A percentile compares a stretch with the other conserved stretches of the same genome.
These are phyloP conservation scores for Platalea minor DNA, from an alignment of 2,797 vertebrate species.

Conservation along the genomic window DNA sequence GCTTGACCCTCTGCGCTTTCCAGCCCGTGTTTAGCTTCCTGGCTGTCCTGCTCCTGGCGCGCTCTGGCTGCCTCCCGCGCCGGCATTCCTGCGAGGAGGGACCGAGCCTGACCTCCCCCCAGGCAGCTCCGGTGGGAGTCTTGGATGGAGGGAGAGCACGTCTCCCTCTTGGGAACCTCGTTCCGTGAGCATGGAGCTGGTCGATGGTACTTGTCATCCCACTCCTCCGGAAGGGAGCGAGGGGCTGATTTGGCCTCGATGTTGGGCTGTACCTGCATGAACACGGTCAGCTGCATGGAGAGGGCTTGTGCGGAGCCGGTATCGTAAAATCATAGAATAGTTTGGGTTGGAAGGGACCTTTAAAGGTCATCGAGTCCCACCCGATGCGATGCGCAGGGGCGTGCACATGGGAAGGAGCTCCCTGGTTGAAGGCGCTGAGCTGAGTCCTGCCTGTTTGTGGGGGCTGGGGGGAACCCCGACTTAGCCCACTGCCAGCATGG, in stretches of 20 bases:
- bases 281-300: accelerated
- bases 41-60: neutral
- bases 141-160: accelerated
- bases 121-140: neutral
- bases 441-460: neutral
- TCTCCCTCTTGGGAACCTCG: neutral
- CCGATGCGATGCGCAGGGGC: neutral
- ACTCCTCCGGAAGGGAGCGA: neutral
- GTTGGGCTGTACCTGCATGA: neutral
- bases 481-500: accelerated
- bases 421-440: neutral
- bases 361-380: neutral
- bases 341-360: neutral
- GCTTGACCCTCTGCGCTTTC: neutral
- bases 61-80: accelerated
- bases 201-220: accelerated
- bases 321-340: too few species aligned
- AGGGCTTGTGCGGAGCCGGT: accelerated
- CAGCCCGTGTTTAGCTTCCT: neutral
- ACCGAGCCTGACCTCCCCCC: neutral
- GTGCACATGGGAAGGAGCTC: accelerated
- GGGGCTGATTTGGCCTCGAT: neutral
- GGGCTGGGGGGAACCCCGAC: accelerated
- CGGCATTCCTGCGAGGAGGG: accelerated
- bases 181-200: accelerated